phyloP scores from a whole-genome alignment of 1,140 invertebrate species.

The Leptonema lineaticorne region DNA sequence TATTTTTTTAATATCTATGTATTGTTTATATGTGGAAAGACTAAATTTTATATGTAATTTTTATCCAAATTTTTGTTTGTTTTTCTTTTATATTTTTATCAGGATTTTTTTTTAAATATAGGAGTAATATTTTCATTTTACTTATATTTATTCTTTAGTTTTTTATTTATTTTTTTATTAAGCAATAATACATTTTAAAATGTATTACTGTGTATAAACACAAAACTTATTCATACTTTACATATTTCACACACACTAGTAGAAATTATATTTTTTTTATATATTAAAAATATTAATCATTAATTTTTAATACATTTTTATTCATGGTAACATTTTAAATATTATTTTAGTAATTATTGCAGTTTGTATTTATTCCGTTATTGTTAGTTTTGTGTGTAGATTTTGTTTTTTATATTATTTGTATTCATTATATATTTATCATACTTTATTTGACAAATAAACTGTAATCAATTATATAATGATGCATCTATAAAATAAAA shows the following conservation, averaged over 20 bases:
- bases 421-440: not conserved
- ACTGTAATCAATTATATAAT: not conserved
- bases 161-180: slow-evolving; percentile 16
- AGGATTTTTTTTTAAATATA: slow-evolving; percentile 42
- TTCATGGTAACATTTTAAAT: slow-evolving; percentile 19
- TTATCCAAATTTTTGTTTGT: slow-evolving; percentile 47
- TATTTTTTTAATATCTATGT: slow-evolving; percentile 47
- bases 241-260: slow-evolving; percentile 11
- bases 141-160: slow-evolving; percentile 5
- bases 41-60: slow-evolving; percentile 50
- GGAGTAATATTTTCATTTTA: not conserved
- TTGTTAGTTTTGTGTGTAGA: no score
- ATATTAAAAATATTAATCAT: not conserved
- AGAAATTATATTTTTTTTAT: not conserved
- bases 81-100: slow-evolving; percentile 39
- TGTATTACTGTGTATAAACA: slow-evolving; percentile 4
- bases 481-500: not conserved
- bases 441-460: not conserved
- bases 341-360: no score
- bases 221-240: slow-evolving; percentile 1
- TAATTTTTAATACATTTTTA: not conserved
- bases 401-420: not conserved
- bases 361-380: not conserved
- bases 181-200: slow-evolving; percentile 12
- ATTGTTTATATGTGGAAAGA: slow-evolving; percentile 64